Conservation (phyloP, 92 coral and sea anemone genomes). For the Actinostola sp. region DNA sequence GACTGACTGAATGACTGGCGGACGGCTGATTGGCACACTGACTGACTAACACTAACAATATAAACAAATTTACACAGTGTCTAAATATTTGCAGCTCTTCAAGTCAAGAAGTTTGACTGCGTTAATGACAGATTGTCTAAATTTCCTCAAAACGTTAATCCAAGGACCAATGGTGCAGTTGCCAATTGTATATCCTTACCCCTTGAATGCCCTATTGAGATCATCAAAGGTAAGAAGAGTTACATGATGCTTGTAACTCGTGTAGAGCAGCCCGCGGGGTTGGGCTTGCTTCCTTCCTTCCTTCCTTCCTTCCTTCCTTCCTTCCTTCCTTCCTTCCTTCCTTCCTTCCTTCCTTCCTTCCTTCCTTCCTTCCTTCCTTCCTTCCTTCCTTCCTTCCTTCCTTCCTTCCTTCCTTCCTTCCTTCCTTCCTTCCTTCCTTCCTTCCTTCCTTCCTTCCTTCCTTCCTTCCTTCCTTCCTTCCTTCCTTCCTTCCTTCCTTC, state of each 20-base stretch:
- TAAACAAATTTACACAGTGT: background rate
- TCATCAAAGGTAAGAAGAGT: slow-evolving; percentile 44
- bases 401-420: background rate
- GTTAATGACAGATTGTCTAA: slow-evolving; percentile 29
- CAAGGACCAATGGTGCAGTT: slow-evolving; percentile 30
- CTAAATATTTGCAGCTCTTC: slow-evolving; percentile 20
- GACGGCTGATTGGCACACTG: too few species aligned
- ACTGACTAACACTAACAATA: too few species aligned
- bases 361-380: background rate
- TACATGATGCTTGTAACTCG: too few species aligned
- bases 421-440: background rate
- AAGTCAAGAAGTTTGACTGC: slow-evolving; percentile 59
- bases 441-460: background rate
- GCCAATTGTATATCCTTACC: slow-evolving; percentile 26
- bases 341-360: background rate
- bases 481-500: background rate
- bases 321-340: background rate
- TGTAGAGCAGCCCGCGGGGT: too few species aligned
- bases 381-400: background rate
- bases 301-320: background rate
- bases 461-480: background rate
- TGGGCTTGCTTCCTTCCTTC: too few species aligned
- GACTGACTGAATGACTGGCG: too few species aligned
- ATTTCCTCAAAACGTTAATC: slow-evolving; percentile 47
- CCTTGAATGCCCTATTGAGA: slow-evolving; percentile 47